Conservation (phyloP, 1,140 invertebrate genomes). For the Grapholita molesta region DNA sequence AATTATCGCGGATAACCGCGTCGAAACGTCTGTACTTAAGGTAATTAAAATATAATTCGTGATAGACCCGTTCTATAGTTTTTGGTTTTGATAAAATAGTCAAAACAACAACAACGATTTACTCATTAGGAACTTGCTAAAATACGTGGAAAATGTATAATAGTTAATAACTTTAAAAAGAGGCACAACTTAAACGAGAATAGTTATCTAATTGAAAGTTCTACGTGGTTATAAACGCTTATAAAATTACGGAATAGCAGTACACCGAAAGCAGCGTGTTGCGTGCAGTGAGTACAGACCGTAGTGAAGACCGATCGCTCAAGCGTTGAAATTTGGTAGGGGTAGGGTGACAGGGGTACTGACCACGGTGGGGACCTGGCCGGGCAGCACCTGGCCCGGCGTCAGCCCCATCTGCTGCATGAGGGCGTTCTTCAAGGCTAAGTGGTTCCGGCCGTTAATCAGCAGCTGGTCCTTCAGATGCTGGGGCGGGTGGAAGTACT, state of each 20-base stretch:
- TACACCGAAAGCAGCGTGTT: constrained; percentile 72
- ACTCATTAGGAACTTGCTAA: too few species aligned
- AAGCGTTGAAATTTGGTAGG: constrained; percentile 40
- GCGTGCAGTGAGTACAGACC: constrained; percentile 53
- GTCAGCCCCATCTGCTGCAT: constrained; percentile 97
- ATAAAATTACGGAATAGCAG: constrained; percentile 49
- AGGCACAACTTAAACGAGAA: constrained; percentile 62
- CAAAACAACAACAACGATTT: too few species aligned
- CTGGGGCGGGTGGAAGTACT: constrained; percentile 99
- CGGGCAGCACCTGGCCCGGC: constrained; percentile 92
- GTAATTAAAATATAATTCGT: too few species aligned
- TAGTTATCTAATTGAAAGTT: constrained; percentile 24
- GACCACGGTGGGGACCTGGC: constrained; percentile 94
- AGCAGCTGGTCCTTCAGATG: constrained; percentile 99
- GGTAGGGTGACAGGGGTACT: constrained; percentile 71
- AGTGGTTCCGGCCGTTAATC: constrained; percentile 99
- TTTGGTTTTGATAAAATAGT: too few species aligned
- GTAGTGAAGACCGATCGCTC: constrained; percentile 67
- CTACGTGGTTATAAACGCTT: constrained; percentile 60
- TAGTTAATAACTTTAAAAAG: constrained; percentile 12
- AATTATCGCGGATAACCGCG: too few species aligned
- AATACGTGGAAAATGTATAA: too few species aligned
- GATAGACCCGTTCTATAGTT: too few species aligned
- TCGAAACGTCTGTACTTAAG: too few species aligned
- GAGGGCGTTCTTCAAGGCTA: constrained; percentile 97